Percentiles rank a stretch among this genome's conserved stretches.
Conservation (phyloP, 1,140 invertebrate genomes). For the Ganaspis sp. region DNA sequence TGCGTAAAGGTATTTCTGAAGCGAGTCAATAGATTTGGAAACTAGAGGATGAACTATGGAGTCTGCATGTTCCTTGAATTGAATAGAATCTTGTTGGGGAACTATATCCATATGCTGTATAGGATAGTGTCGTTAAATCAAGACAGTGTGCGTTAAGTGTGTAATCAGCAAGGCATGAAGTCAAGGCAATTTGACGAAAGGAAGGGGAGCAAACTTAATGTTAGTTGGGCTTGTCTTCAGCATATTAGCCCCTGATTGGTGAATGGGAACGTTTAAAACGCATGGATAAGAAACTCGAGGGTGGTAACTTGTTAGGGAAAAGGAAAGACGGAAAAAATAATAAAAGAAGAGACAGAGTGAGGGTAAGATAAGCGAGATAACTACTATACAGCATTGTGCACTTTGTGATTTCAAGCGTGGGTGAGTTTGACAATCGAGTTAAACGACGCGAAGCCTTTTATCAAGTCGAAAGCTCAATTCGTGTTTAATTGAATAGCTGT, state of each 20-base stretch:
- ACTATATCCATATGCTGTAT: background rate
- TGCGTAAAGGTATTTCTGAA: too few relatives aligned
- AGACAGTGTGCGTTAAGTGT: slow-evolving; percentile 7
- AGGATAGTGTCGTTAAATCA: background rate
- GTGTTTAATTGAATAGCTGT: background rate
- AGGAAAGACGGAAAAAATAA: background rate
- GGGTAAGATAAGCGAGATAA: background rate
- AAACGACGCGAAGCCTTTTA: slow-evolving; percentile 15
- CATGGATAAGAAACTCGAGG: slow-evolving; percentile 13
- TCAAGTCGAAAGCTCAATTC: slow-evolving; percentile 1
- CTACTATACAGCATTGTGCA: slow-evolving; percentile 8
- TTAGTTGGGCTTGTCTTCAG: background rate
- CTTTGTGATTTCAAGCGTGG: slow-evolving; percentile 28
- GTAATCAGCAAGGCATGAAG: slow-evolving; percentile 15
- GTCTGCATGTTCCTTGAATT: background rate
- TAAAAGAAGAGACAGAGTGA: background rate
- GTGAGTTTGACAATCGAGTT: slow-evolving; percentile 25
- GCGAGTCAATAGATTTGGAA: too few relatives aligned
- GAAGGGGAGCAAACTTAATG: background rate
- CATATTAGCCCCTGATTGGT: slow-evolving; percentile 16
- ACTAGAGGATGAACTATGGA: background rate
- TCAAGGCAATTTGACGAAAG: slow-evolving; percentile 15
- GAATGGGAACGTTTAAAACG: background rate
- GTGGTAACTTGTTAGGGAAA: background rate
- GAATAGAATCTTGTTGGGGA: background rate